phyloP scores from a whole-genome alignment of 2,888 invertebrate species.

The Lycaena phlaeas region DNA sequence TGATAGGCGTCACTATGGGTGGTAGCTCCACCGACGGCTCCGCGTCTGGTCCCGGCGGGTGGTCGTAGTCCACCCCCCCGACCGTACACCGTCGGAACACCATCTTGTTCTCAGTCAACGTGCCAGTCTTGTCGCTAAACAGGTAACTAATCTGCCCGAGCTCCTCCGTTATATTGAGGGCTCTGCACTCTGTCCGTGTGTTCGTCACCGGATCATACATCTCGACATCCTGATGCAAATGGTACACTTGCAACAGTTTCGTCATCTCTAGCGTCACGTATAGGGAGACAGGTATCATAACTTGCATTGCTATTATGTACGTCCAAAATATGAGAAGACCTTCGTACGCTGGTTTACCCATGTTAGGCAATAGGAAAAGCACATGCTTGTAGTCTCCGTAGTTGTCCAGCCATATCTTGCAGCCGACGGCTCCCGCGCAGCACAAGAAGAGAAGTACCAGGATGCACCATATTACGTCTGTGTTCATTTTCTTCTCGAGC shows the following conservation, averaged over 20 bases:
- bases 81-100: constrained; percentile 93
- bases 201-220: constrained; percentile 89
- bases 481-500: constrained; percentile 94
- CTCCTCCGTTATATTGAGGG: constrained; percentile 97
- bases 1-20: constrained; percentile 60
- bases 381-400: constrained; percentile 66
- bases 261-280: constrained; percentile 98
- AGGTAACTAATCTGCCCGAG: constrained; percentile 92
- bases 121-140: constrained; percentile 98
- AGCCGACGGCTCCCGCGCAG: constrained; percentile 91
- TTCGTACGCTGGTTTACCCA: constrained; percentile 77
- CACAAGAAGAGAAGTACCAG: constrained; percentile 91
- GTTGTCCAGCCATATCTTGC: constrained; percentile 86
- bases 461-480: constrained; percentile 97
- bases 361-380: constrained; percentile 79
- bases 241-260: constrained; percentile 95
- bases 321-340: constrained; percentile 95
- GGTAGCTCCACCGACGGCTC: constrained; percentile 70
- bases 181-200: constrained; percentile 85
- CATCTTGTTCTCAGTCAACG: constrained; percentile 98
- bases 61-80: constrained; percentile 91
- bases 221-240: constrained; percentile 91
- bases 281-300: constrained; percentile 96
- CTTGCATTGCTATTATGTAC: constrained; percentile 95
- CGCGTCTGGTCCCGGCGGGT: constrained; percentile 81